Conservation (phyloP, 2,113 vertebrate species). For the Benthochromis sp. region DNA sequence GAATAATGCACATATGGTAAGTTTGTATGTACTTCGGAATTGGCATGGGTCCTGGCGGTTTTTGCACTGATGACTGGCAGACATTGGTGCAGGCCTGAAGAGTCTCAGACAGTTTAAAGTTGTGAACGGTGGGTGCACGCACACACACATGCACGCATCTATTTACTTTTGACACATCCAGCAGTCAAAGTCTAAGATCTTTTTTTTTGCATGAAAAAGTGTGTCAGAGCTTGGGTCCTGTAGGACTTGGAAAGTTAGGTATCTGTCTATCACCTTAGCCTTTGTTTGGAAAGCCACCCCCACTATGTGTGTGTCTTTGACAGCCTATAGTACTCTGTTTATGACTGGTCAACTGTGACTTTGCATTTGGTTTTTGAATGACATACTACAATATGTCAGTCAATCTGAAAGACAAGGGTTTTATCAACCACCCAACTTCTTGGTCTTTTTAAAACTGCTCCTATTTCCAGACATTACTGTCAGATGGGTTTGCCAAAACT, state of each 20-base stretch:
- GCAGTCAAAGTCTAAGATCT: neutral
- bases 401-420: neutral
- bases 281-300: neutral
- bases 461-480: neutral
- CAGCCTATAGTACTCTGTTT: neutral
- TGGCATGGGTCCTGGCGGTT: neutral
- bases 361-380: neutral
- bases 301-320: neutral
- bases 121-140: fast-evolving
- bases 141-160: neutral
- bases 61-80: conserved; percentile 1
- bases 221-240: neutral
- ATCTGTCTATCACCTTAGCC: neutral
- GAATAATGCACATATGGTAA: neutral
- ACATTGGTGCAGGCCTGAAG: neutral
- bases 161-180: neutral
- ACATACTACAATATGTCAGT: neutral
- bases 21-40: neutral
- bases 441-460: neutral
- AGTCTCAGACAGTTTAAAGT: neutral
- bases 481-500: neutral
- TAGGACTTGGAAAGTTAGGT: neutral
- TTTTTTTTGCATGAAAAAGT: neutral
- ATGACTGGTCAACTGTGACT: neutral
- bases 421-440: neutral